Percentiles rank a stretch among this genome's conserved stretches.
Evolutionary conservation across 2,888 invertebrate species (phyloP).

Genomic region (Dynastes hyllus): DNA sequence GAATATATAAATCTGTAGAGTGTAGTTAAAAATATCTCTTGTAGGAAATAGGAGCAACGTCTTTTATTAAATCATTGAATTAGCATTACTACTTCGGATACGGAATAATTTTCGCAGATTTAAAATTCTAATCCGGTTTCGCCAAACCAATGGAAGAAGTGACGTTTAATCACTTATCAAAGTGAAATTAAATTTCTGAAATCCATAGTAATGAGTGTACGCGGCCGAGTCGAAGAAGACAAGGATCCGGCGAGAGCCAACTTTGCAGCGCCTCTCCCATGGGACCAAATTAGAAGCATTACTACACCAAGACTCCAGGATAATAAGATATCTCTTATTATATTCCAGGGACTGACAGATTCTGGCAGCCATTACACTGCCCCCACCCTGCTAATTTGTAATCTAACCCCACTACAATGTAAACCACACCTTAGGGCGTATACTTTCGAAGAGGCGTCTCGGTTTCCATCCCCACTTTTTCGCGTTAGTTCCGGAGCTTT

Average conservation of each 20-base stretch:
- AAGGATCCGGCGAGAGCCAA: constrained; percentile 28
- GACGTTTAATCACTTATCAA: constrained; percentile 47
- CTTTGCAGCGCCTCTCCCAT: constrained; percentile 59
- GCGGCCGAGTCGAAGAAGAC: constrained; percentile 48
- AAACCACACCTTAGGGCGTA: constrained; percentile 53
- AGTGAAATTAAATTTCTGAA: constrained; percentile 48
- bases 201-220: constrained; percentile 50
- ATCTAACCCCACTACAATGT: constrained; percentile 63
- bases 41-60: constrained; percentile 1
- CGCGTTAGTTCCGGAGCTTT: constrained; percentile 1
- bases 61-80: constrained; percentile 41
- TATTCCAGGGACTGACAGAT: constrained; percentile 68
- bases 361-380: constrained; percentile 70
- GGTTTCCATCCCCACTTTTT: constrained; percentile 18
- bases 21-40: background rate
- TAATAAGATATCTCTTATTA: constrained; percentile 71
- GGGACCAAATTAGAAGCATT: constrained; percentile 71
- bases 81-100: constrained; percentile 38
- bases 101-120: constrained; percentile 40
- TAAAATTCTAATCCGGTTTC: constrained; percentile 45
- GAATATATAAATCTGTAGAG: background rate
- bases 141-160: constrained; percentile 41
- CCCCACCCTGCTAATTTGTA: constrained; percentile 65
- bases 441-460: constrained; percentile 43
- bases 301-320: constrained; percentile 67